These are phyloP conservation scores for Lepeophtheirus salmonis DNA, from an alignment of 1,140 invertebrate species.

Conservation along the genomic window DNA sequence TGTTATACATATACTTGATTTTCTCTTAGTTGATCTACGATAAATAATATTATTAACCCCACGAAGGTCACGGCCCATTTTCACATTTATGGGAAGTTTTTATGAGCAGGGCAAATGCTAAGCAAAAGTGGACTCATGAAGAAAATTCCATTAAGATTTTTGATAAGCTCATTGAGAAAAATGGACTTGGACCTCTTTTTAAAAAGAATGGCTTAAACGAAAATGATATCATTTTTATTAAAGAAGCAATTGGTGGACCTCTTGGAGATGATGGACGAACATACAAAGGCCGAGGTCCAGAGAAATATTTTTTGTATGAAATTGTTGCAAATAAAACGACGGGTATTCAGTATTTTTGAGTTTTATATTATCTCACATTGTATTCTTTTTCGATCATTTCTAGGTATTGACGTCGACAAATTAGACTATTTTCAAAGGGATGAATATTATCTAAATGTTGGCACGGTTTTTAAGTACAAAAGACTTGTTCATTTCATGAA, in stretches of 20 bases:
- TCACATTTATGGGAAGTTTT: constrained; percentile 40
- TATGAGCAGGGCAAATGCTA: constrained; percentile 19
- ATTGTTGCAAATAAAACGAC: constrained; percentile 21
- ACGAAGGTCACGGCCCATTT: constrained; percentile 39
- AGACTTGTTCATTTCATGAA: constrained; percentile 20
- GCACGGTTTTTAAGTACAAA: constrained; percentile 23
- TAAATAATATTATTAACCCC: not conserved
- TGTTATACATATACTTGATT: not conserved
- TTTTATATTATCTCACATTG: constrained; percentile 17
- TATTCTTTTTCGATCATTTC: too few relatives aligned
- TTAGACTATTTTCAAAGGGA: constrained; percentile 48
- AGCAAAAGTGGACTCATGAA: constrained; percentile 32
- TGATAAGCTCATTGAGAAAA: constrained; percentile 29
- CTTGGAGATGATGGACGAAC: constrained; percentile 18
- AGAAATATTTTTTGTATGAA: constrained; percentile 30
- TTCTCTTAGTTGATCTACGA: not conserved
- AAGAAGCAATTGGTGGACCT: constrained; percentile 29
- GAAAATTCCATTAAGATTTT: constrained; percentile 30
- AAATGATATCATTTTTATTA: constrained; percentile 29
- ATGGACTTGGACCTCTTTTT: constrained; percentile 25
- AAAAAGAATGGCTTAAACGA: constrained; percentile 23
- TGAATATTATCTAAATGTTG: constrained; percentile 32
- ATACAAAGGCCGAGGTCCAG: constrained; percentile 21
- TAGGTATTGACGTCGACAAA: constrained; percentile 47
- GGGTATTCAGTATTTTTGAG: constrained; percentile 12